A percentile compares a stretch with the other conserved stretches of the same genome.
Conservation (phyloP, 2,888 invertebrate genomes). For the Galeruca laticollis region DNA sequence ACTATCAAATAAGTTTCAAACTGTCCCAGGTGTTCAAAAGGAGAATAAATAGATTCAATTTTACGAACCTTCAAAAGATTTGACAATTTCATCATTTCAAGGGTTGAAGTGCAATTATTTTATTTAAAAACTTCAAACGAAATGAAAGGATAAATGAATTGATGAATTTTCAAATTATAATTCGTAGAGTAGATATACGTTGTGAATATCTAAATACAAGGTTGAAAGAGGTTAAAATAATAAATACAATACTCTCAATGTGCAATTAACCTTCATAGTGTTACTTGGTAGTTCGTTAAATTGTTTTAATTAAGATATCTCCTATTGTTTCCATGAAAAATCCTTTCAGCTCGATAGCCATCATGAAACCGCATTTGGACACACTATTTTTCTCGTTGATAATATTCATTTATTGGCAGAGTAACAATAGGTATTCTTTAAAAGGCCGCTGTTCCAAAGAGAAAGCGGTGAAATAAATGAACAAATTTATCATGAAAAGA, state of each 20-base stretch:
- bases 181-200: too few relatives aligned
- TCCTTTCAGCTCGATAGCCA: not conserved
- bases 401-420: slow-evolving; percentile 27
- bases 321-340: not conserved
- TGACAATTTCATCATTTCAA: too few relatives aligned
- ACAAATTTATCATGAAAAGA: slow-evolving; percentile 33
- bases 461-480: slow-evolving; percentile 23
- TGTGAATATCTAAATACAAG: too few relatives aligned
- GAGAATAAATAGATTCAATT: not conserved
- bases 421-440: slow-evolving; percentile 30
- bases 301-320: not conserved
- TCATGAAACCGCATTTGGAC: not conserved
- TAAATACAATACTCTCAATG: not conserved
- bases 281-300: not conserved
- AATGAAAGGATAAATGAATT: too few relatives aligned
- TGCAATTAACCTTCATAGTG: not conserved
- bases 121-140: too few relatives aligned
- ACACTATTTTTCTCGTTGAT: slow-evolving; percentile 21
- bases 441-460: slow-evolving; percentile 23
- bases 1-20: not conserved
- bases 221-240: not conserved
- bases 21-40: not conserved
- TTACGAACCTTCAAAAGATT: too few relatives aligned
- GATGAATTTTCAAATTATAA: too few relatives aligned
- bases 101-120: too few relatives aligned